Percentiles rank a stretch among this genome's conserved stretches.
These are phyloP conservation scores for Zosterops borbonicus DNA, from an alignment of 2,113 vertebrate genomes.

Conservation along the genomic window DNA sequence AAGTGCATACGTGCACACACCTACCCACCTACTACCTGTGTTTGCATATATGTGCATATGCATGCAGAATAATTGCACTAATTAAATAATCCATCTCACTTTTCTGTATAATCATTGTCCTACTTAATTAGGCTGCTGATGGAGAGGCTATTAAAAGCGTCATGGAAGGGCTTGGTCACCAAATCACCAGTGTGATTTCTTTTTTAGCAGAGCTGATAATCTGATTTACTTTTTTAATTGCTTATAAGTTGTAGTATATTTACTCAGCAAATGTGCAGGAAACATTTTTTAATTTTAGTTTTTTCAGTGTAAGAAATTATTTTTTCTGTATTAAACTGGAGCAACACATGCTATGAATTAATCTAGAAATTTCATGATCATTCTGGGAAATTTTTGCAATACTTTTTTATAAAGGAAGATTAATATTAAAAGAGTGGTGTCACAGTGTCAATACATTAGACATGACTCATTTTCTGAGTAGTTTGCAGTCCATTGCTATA, in stretches of 20 bases:
- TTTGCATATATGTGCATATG: conserved; percentile 25
- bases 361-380: background rate
- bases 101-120: background rate
- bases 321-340: background rate
- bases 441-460: background rate
- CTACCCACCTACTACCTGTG: conserved; percentile 2
- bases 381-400: background rate
- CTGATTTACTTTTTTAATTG: background rate
- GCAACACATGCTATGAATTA: background rate
- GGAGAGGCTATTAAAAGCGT: background rate
- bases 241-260: background rate
- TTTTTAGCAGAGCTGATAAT: background rate
- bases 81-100: conserved; percentile 25
- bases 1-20: conserved; percentile 50
- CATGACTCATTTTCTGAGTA: background rate
- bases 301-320: background rate
- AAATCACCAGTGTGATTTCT: background rate
- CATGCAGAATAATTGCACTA: conserved; percentile 33
- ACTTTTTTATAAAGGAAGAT: background rate
- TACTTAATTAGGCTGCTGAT: background rate
- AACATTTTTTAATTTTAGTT: background rate
- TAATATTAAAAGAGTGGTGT: background rate
- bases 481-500: background rate
- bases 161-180: conserved; percentile 17
- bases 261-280: background rate